A percentile compares a stretch with the other conserved stretches of the same genome.
Evolutionary conservation across 2,797 vertebrate species (phyloP).

Genomic region (Alauda arvensis): DNA sequence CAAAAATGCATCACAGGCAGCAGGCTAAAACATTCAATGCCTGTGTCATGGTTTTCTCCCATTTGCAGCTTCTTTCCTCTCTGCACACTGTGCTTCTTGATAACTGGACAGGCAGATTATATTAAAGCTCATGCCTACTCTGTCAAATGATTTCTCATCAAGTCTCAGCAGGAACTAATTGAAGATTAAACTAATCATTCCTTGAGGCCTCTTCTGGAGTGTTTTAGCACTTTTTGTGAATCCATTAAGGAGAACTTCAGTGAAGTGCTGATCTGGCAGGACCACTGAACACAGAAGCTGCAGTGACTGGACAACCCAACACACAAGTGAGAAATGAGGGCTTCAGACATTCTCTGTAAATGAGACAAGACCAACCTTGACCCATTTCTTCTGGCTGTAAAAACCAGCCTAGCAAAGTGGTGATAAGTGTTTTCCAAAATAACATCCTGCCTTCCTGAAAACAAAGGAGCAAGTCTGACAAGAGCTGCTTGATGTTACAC

Average conservation of each 20-base stretch:
- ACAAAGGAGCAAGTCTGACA: neutral
- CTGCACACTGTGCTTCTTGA: neutral
- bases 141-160: slow-evolving; percentile 48
- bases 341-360: neutral
- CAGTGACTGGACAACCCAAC: neutral
- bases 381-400: neutral
- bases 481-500: neutral
- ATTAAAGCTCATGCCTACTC: neutral
- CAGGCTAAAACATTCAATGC: neutral
- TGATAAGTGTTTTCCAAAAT: rapidly evolving
- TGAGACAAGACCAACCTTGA: neutral
- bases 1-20: neutral
- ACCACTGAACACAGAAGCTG: neutral
- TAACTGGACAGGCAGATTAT: slow-evolving; percentile 2
- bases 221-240: slow-evolving; percentile 5
- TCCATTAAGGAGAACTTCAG: neutral
- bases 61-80: neutral
- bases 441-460: neutral
- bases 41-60: neutral
- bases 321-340: neutral
- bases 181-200: slow-evolving; percentile 56
- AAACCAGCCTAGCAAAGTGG: neutral
- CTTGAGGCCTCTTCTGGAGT: neutral
- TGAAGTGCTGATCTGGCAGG: slow-evolving; percentile 4
- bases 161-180: slow-evolving; percentile 43